phyloP scores from a whole-genome alignment of 2,797 vertebrate genomes.

The Eulemur rubriventer region DNA sequence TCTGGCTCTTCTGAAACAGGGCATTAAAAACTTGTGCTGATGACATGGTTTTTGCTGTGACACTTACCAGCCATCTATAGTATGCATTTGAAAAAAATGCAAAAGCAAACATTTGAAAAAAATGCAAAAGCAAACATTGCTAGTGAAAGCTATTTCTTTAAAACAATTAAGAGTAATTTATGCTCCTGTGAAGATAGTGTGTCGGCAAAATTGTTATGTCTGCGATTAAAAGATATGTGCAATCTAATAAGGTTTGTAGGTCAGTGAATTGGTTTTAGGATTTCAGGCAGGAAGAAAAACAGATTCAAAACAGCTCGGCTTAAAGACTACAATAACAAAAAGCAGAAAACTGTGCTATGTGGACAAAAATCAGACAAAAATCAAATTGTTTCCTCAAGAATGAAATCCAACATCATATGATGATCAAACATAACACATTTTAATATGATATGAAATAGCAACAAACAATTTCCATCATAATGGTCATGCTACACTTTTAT shows the following conservation, averaged over 20 bases:
- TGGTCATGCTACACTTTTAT: neutral
- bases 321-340: neutral
- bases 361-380: neutral
- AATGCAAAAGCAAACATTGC: slow-evolving; percentile 34
- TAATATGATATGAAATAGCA: neutral
- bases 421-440: neutral
- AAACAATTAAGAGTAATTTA: slow-evolving; percentile 20
- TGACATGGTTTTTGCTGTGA: slow-evolving; percentile 4
- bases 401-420: neutral
- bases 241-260: slow-evolving; percentile 55
- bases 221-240: neutral
- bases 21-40: neutral
- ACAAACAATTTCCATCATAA: neutral
- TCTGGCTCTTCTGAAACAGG: neutral
- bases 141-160: slow-evolving; percentile 46
- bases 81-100: neutral
- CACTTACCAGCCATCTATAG: neutral
- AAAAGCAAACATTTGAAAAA: slow-evolving; percentile 46
- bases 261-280: neutral
- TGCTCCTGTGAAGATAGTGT: neutral
- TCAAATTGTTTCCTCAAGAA: neutral
- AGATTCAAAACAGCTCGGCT: neutral
- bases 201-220: slow-evolving; percentile 48
- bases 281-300: slow-evolving; percentile 22
- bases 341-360: neutral